These are phyloP conservation scores for Rattus norvegicus DNA, from an alignment of 2,113 vertebrate species.

Conservation along the genomic window DNA sequence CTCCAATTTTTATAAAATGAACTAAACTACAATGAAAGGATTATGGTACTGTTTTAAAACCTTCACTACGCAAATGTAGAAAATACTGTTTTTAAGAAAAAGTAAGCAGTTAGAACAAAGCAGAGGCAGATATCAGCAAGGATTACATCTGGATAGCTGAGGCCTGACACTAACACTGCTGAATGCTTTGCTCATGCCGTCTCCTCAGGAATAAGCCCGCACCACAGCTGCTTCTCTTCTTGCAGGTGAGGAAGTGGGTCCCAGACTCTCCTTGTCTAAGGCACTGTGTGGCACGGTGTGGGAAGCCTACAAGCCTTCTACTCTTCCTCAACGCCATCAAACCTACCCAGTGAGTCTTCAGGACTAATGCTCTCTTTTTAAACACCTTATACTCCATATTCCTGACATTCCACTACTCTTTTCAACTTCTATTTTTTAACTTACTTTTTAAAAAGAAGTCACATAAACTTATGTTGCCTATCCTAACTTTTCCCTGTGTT, in stretches of 20 bases:
- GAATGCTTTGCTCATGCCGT: background rate
- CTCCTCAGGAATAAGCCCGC: background rate
- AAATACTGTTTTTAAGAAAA: background rate
- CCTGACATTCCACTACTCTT: background rate
- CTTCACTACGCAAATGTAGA: background rate
- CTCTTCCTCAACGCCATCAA: background rate
- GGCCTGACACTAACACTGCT: background rate
- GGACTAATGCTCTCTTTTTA: background rate
- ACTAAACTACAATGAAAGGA: slow-evolving; percentile 19
- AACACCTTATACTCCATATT: background rate
- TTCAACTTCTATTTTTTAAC: background rate
- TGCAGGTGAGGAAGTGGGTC: background rate
- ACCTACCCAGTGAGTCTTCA: background rate
- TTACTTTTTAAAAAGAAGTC: background rate
- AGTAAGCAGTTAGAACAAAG: background rate
- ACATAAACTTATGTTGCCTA: background rate
- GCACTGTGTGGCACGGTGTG: background rate
- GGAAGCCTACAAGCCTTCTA: background rate
- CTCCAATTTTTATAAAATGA: slow-evolving; percentile 2
- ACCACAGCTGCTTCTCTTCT: background rate
- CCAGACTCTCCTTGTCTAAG: background rate
- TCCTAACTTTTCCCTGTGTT: background rate
- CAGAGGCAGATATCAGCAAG: background rate
- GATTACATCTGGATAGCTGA: background rate
- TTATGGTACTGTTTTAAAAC: slow-evolving; percentile 1